A percentile compares a stretch with the other conserved stretches of the same genome.
Evolutionary conservation across 2,113 vertebrate species (phyloP).

Genomic region (Corynorhinus townsendii): DNA sequence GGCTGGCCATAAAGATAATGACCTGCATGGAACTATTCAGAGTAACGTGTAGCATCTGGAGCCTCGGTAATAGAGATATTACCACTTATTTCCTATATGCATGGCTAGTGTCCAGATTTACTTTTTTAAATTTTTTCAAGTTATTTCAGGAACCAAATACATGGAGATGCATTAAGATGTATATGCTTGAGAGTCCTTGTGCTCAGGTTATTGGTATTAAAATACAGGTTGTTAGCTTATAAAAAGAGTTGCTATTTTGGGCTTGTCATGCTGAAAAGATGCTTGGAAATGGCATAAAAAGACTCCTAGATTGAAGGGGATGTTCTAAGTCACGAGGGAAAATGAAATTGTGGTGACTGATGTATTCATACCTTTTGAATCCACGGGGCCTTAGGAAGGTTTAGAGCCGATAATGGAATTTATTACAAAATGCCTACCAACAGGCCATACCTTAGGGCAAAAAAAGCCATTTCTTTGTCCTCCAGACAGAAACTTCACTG

Average conservation of each 20-base stretch:
- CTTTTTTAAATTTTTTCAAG: not conserved
- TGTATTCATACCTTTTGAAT: conserved; percentile 30
- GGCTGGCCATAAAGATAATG: conserved; percentile 60
- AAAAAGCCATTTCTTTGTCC: not conserved
- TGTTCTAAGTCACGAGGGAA: conserved; percentile 15
- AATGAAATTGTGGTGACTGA: not conserved
- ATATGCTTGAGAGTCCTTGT: not conserved
- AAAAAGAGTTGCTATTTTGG: conserved; percentile 15
- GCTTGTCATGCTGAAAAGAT: conserved; percentile 45
- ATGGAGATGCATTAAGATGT: not conserved
- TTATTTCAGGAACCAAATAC: not conserved
- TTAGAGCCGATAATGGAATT: conserved; percentile 24
- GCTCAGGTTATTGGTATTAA: conserved; percentile 55
- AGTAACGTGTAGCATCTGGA: not conserved
- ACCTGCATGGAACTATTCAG: conserved; percentile 40
- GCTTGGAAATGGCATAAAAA: conserved; percentile 38
- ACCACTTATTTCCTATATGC: conserved; percentile 33
- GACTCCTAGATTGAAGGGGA: conserved; percentile 27
- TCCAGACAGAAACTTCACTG: not conserved
- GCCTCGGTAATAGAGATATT: not conserved
- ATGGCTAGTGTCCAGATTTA: conserved; percentile 14
- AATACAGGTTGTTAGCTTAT: conserved; percentile 37
- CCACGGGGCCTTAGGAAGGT: not conserved
- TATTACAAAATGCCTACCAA: not conserved
- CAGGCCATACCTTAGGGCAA: not conserved